phyloP scores from a whole-genome alignment of 2,113 vertebrate species.

The human (Homo sapiens) region DNA sequence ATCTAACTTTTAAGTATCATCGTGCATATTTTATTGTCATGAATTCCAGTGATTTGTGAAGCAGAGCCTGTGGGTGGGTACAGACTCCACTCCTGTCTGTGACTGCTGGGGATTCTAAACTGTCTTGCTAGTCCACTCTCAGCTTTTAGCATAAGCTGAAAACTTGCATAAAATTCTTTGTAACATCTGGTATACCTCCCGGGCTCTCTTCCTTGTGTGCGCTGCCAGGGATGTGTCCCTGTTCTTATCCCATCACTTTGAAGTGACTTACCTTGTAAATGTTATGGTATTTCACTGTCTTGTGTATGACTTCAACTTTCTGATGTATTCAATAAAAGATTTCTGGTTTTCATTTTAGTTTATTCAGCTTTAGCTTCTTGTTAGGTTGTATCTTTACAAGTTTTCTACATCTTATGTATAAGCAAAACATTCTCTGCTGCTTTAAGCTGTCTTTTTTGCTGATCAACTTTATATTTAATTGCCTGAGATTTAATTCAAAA shows the following conservation, averaged over 20 bases:
- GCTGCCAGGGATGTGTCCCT: rapidly evolving
- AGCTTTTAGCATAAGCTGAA: background rate
- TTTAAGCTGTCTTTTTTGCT: background rate
- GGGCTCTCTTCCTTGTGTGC: background rate
- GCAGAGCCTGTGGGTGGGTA: background rate
- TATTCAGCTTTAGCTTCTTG: background rate
- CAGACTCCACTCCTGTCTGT: background rate
- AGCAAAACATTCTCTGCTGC: background rate
- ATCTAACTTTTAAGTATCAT: background rate
- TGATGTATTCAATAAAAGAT: background rate
- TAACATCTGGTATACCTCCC: rapidly evolving
- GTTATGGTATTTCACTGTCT: background rate
- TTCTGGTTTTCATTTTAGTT: background rate
- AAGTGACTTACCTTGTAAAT: background rate
- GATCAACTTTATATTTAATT: background rate
- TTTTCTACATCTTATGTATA: background rate
- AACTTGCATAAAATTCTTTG: background rate
- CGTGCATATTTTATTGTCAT: background rate
- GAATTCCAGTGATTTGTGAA: background rate
- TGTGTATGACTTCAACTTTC: background rate
- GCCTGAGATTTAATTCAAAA: background rate
- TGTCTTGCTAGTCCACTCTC: background rate
- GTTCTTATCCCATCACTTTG: background rate
- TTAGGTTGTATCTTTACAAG: background rate
- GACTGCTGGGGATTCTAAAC: background rate